Conservation (phyloP, 37 sponge, comb jelly and placozoan genomes). For the Tethya wilhelma region DNA sequence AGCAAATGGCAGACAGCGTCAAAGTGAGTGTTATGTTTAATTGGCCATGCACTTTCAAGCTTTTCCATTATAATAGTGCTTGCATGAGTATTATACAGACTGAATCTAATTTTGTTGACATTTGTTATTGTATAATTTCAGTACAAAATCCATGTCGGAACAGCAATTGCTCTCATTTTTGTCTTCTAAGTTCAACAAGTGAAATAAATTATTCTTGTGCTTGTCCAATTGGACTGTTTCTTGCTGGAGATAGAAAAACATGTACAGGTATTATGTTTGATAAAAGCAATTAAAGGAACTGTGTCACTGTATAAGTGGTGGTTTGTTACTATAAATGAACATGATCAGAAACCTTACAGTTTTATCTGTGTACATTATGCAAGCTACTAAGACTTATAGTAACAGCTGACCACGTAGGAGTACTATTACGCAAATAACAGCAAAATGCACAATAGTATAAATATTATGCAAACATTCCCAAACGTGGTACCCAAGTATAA, state of each 20-base stretch:
- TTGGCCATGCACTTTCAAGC: background rate
- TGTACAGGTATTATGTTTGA: constrained; percentile 8
- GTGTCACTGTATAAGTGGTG: too few species aligned
- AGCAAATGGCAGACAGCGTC: background rate
- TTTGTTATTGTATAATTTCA: background rate
- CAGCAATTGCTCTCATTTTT: constrained; percentile 4
- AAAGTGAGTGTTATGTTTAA: background rate
- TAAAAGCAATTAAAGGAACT: too few species aligned
- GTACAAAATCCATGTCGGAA: background rate
- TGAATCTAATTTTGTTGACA: too few species aligned
- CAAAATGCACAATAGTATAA: too few species aligned
- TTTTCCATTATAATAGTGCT: too few species aligned
- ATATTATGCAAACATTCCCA: too few species aligned
- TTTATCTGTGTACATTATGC: background rate
- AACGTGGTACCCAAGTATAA: too few species aligned
- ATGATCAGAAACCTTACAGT: background rate
- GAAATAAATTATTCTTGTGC: background rate
- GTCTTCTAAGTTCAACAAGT: constrained; percentile 4
- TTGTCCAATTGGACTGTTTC: constrained; percentile 14
- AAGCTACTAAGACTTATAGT: too few species aligned
- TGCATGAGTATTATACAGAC: too few species aligned
- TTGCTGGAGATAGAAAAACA: constrained; percentile 20
- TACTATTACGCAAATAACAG: too few species aligned
- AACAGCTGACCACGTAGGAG: too few species aligned
- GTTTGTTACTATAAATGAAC: too few species aligned